These are phyloP conservation scores for Martes martes DNA, from an alignment of 2,113 vertebrate species.

Conservation along the genomic window DNA sequence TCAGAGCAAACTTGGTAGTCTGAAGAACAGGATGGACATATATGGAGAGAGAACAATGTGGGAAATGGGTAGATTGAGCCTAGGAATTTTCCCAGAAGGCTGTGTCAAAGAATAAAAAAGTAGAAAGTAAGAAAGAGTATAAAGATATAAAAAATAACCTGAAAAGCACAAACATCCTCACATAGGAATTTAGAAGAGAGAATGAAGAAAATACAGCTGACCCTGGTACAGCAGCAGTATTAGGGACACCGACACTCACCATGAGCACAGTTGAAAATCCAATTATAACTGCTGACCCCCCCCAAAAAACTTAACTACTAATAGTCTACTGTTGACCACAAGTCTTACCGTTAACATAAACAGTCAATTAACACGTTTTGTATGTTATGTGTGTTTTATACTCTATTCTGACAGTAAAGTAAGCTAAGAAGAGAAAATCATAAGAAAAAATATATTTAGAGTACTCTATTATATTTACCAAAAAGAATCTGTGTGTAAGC, in stretches of 20 bases:
- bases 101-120: background rate
- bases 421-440: background rate
- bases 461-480: background rate
- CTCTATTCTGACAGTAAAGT: background rate
- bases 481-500: background rate
- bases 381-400: background rate
- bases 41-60: fast-evolving
- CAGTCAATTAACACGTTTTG: background rate
- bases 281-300: background rate
- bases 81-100: background rate
- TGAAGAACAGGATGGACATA: background rate
- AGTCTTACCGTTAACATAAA: background rate
- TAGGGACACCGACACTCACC: background rate
- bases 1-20: background rate
- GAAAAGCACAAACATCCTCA: background rate
- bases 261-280: background rate
- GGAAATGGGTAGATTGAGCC: background rate
- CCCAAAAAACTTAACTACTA: background rate
- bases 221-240: background rate
- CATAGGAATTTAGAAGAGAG: background rate
- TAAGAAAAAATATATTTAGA: background rate
- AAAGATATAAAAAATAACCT: background rate
- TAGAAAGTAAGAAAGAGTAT: background rate
- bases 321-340: background rate
- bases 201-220: background rate